Conservation (phyloP, 2,797 vertebrate species). For the Aldrovandia affinis region DNA sequence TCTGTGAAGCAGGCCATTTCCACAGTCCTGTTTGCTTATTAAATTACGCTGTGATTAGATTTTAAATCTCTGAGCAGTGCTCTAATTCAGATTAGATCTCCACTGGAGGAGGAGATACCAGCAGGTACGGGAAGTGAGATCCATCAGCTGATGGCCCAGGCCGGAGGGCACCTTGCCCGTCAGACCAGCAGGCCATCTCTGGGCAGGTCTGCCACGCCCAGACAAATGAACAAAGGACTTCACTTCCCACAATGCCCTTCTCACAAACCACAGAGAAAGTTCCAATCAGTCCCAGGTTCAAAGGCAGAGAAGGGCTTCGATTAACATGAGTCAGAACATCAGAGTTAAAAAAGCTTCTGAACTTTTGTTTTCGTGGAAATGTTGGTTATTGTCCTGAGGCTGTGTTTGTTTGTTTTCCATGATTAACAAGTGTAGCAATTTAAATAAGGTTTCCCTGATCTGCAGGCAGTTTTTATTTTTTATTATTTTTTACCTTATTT, state of each 20-base stretch:
- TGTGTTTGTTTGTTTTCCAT: neutral
- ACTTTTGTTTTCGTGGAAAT: neutral
- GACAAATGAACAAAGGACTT: too few relatives aligned
- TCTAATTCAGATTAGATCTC: slow-evolving; percentile 51
- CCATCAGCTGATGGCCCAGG: slow-evolving; percentile 21
- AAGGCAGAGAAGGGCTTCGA: too few relatives aligned
- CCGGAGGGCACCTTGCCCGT: neutral
- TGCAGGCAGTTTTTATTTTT: neutral
- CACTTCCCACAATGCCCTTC: too few relatives aligned
- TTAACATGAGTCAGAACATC: too few relatives aligned
- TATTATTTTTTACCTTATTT: neutral
- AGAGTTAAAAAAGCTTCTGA: neutral
- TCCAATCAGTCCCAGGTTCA: too few relatives aligned
- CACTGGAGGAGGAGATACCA: slow-evolving; percentile 34
- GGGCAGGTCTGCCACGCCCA: too few relatives aligned
- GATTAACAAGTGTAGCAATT: neutral
- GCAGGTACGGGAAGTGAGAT: neutral
- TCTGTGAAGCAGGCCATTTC: slow-evolving; percentile 59
- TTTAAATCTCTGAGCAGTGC: slow-evolving; percentile 52
- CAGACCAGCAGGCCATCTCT: too few relatives aligned
- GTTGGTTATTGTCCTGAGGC: neutral
- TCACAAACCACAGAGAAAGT: too few relatives aligned
- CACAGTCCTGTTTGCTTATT: slow-evolving; percentile 62
- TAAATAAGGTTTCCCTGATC: neutral
- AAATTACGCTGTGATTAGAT: slow-evolving; percentile 70